Conservation (phyloP, 2,113 vertebrate genomes). For the Geococcyx californianus region DNA sequence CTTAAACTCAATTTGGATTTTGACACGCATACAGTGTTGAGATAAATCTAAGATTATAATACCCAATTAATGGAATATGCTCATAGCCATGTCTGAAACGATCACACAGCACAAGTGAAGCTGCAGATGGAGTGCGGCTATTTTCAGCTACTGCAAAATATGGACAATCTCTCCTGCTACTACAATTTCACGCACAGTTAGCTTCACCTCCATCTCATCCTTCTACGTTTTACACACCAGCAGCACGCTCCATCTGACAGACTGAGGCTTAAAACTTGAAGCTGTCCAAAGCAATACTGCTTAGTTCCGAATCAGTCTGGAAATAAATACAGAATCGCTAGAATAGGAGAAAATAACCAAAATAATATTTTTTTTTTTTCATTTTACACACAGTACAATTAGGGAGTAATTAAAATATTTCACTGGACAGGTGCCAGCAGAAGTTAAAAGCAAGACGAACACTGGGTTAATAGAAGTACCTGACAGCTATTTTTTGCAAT, state of each 20-base stretch:
- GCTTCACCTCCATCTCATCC: conserved; percentile 75
- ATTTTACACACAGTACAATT: background rate
- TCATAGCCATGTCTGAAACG: conserved; percentile 39
- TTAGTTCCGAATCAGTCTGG: conserved; percentile 59
- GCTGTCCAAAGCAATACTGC: conserved; percentile 61
- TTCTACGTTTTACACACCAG: conserved; percentile 70
- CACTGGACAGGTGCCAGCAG: background rate
- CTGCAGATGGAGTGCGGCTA: conserved; percentile 68
- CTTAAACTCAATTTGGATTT: conserved; percentile 19
- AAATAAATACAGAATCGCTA: conserved; percentile 17
- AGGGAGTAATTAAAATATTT: conserved; percentile 34
- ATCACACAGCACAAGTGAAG: conserved; percentile 37
- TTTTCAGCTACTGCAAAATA: conserved; percentile 78
- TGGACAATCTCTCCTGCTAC: conserved; percentile 70
- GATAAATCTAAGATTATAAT: conserved; percentile 19
- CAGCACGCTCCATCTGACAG: conserved; percentile 59
- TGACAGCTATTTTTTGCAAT: background rate
- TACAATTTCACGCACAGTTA: conserved; percentile 82
- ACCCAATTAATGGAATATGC: conserved; percentile 42
- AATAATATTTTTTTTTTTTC: background rate
- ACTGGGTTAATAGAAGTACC: background rate
- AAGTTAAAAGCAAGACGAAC: background rate
- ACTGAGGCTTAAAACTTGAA: conserved; percentile 55
- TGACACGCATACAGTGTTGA: background rate
- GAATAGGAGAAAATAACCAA: conserved; percentile 15